These are phyloP conservation scores for Pituophis catenifer DNA, from an alignment of 2,113 vertebrate species.

Conservation along the genomic window DNA sequence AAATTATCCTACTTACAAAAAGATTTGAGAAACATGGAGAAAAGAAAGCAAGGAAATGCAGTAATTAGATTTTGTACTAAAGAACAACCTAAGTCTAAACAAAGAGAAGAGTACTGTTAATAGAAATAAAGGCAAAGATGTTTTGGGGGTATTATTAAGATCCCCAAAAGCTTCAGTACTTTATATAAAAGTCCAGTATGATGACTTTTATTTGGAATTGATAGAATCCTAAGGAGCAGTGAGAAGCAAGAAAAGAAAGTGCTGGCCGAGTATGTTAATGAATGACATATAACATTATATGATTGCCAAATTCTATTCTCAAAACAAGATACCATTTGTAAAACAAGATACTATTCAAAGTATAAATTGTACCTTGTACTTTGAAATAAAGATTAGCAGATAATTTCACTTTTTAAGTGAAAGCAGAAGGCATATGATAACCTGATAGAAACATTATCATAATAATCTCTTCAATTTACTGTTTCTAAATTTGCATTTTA, in stretches of 20 bases:
- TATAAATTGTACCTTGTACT: background rate
- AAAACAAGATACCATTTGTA: too few relatives aligned
- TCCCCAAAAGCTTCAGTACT: too few relatives aligned
- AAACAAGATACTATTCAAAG: background rate
- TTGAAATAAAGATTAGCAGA: background rate
- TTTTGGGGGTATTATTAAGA: too few relatives aligned
- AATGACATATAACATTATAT: too few relatives aligned
- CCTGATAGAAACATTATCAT: background rate
- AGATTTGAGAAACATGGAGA: background rate
- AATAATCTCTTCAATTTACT: background rate
- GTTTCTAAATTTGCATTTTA: background rate
- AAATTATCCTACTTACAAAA: background rate
- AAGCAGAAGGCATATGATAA: background rate
- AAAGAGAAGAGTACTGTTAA: background rate
- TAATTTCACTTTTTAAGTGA: background rate
- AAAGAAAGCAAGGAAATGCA: background rate
- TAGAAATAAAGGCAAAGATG: too few relatives aligned
- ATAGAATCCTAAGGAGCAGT: too few relatives aligned
- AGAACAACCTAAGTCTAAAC: background rate
- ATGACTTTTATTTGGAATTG: too few relatives aligned
- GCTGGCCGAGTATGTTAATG: too few relatives aligned
- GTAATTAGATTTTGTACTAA: background rate
- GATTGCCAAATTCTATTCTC: too few relatives aligned
- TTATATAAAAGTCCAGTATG: too few relatives aligned
- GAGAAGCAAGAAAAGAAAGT: too few relatives aligned